Conservation (phyloP, 2,113 vertebrate genomes). For the Calidris pygmaea region DNA sequence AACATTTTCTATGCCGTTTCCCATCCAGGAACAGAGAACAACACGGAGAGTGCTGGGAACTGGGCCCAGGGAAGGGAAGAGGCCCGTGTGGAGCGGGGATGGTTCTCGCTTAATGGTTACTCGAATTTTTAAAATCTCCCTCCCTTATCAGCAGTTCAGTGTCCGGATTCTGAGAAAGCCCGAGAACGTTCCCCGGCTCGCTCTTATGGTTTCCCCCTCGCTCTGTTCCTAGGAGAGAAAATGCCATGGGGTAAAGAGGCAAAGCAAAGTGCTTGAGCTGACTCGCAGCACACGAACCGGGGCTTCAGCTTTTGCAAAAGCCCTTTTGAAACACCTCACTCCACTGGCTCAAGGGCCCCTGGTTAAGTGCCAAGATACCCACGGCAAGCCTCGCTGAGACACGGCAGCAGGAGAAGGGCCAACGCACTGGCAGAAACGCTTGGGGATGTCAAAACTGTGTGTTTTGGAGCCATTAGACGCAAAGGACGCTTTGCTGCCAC, state of each 20-base stretch:
- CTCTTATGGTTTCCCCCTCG: not conserved
- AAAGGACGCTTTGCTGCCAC: not conserved
- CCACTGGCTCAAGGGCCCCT: not conserved
- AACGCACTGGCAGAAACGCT: accelerated
- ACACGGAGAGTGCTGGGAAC: not conserved
- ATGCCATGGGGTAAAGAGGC: accelerated
- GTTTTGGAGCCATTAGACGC: not conserved
- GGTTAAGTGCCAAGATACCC: not conserved
- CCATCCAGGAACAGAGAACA: not conserved
- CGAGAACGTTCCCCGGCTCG: accelerated
- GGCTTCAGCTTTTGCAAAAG: not conserved
- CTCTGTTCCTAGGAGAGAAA: not conserved
- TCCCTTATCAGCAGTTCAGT: not conserved
- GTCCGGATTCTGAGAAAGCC: not conserved
- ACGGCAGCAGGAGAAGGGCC: not conserved
- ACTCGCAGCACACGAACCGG: accelerated
- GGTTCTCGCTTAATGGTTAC: not conserved
- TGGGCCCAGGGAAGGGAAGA: not conserved
- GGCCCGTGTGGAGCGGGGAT: not conserved
- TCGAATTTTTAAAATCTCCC: not conserved
- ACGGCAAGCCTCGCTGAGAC: not conserved
- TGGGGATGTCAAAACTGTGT: accelerated
- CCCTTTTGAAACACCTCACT: not conserved
- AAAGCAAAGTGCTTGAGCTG: not conserved
- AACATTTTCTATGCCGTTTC: not conserved